These are phyloP conservation scores for Tetragnatha versicolor DNA, from an alignment of 1,140 invertebrate species.

Conservation along the genomic window DNA sequence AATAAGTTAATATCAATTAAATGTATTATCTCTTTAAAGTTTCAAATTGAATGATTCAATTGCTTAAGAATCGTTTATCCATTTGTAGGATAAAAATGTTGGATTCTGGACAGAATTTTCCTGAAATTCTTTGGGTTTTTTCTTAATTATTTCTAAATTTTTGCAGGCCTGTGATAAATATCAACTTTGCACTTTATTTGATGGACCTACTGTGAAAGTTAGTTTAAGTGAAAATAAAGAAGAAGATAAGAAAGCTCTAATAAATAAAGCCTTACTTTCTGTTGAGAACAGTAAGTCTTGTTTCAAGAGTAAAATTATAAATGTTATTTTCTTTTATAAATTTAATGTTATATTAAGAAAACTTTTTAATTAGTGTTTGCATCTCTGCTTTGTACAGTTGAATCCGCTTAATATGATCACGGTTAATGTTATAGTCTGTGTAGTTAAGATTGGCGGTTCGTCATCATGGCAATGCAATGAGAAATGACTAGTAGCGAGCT, in stretches of 20 bases:
- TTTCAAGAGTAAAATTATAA: too few relatives aligned
- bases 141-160: background rate
- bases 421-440: too few relatives aligned
- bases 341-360: too few relatives aligned
- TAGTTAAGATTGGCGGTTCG: too few relatives aligned
- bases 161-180: slow-evolving; percentile 50
- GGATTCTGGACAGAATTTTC: too few relatives aligned
- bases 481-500: too few relatives aligned
- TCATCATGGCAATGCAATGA: too few relatives aligned
- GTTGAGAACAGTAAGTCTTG: slow-evolving; percentile 13
- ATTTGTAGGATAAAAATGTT: too few relatives aligned
- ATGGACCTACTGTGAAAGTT: slow-evolving; percentile 11
- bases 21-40: background rate
- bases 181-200: slow-evolving; percentile 23
- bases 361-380: too few relatives aligned
- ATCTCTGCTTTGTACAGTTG: too few relatives aligned
- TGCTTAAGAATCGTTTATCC: background rate
- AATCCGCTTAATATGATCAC: too few relatives aligned
- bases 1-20: too few relatives aligned
- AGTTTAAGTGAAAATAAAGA: slow-evolving; percentile 17
- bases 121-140: background rate
- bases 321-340: background rate
- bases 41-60: background rate
- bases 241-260: slow-evolving; percentile 19
- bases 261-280: slow-evolving; percentile 14